These are phyloP conservation scores for Drosophila nasuta DNA, from an alignment of 1,140 invertebrate genomes.

Conservation along the genomic window DNA sequence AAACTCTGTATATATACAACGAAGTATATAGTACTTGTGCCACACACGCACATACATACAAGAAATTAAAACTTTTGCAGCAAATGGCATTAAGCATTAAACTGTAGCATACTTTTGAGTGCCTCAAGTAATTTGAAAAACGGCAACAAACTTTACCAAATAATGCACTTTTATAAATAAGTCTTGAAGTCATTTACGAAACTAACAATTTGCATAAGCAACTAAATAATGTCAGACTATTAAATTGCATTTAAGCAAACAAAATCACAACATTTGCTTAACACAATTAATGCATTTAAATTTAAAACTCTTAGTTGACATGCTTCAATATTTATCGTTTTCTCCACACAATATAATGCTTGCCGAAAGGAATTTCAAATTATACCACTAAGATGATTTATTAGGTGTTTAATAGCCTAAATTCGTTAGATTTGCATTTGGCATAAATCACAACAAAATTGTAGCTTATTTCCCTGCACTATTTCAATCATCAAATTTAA, in stretches of 20 bases:
- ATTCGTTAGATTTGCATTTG: constrained; percentile 13
- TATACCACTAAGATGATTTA: constrained; percentile 1
- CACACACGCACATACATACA: constrained; percentile 32
- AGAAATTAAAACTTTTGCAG: constrained; percentile 71
- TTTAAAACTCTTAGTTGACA: background rate
- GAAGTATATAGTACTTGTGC: constrained; percentile 18
- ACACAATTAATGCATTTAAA: background rate
- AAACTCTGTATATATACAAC: constrained; percentile 5
- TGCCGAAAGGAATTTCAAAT: constrained; percentile 1
- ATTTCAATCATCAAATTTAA: constrained; percentile 14
- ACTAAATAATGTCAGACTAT: background rate
- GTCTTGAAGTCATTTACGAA: constrained; percentile 4
- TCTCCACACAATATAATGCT: background rate
- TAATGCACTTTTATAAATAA: constrained; percentile 25
- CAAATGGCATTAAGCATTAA: constrained; percentile 71
- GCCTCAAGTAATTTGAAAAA: constrained; percentile 23
- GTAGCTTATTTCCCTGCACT: constrained; percentile 8
- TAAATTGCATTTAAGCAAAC: background rate
- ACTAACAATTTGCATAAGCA: background rate
- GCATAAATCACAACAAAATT: constrained; percentile 55
- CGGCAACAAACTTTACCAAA: constrained; percentile 24
- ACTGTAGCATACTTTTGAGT: constrained; percentile 49
- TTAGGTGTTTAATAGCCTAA: background rate
- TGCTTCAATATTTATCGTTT: background rate
- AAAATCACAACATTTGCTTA: background rate